A percentile compares a stretch with the other conserved stretches of the same genome.
phyloP scores from a whole-genome alignment of 2,113 vertebrate genomes.

The Psittacara wagleri region DNA sequence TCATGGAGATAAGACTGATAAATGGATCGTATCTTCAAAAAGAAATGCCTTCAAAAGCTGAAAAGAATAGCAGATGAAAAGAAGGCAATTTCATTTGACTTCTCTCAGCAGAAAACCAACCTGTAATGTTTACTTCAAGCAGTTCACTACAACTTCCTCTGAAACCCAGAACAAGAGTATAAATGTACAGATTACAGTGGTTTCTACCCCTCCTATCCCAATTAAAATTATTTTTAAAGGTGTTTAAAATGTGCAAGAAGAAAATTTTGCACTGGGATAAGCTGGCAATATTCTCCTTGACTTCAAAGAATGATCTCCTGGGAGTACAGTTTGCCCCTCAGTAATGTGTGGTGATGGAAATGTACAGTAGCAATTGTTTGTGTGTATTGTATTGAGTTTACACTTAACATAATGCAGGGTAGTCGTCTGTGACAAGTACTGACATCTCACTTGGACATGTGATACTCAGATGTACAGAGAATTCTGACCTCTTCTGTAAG shows the following conservation, averaged over 20 bases:
- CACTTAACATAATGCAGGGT: neutral
- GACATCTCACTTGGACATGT: neutral
- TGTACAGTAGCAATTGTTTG: neutral
- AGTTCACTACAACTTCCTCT: neutral
- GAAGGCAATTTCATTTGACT: constrained; percentile 44
- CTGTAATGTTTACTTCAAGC: constrained; percentile 21
- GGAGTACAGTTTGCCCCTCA: neutral
- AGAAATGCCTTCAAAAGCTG: constrained; percentile 34
- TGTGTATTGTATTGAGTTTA: neutral
- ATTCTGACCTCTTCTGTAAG: neutral
- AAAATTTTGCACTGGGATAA: neutral
- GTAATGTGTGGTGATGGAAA: neutral
- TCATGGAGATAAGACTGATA: neutral
- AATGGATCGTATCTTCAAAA: neutral
- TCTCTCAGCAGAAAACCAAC: constrained; percentile 41
- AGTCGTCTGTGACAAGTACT: neutral
- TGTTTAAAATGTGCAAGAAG: neutral
- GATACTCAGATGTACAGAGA: neutral
- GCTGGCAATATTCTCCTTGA: neutral
- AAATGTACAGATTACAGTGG: neutral
- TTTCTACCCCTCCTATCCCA: neutral
- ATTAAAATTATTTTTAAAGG: neutral
- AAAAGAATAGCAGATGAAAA: constrained; percentile 22
- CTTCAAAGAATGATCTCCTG: neutral
- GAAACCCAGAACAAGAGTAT: neutral